These are phyloP conservation scores for Pomacea maculata DNA, from an alignment of 1,140 invertebrate species.

Conservation along the genomic window DNA sequence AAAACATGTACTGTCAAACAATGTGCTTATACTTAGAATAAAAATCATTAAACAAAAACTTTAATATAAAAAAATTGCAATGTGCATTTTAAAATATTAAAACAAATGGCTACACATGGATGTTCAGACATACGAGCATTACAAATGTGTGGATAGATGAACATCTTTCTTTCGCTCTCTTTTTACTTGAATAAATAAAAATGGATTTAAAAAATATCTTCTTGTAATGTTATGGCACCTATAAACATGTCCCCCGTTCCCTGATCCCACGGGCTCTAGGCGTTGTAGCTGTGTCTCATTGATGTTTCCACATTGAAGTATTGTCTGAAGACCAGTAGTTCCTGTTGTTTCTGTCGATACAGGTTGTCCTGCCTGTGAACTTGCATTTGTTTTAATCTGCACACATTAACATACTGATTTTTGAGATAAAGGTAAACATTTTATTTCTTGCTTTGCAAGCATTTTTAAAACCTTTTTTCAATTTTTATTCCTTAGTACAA, in stretches of 20 bases:
- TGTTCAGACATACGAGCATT: not conserved
- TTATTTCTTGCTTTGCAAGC: not conserved
- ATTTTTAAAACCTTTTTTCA: not conserved
- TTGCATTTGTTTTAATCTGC: constrained; percentile 7
- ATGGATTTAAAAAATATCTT: not conserved
- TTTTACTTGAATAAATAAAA: too few relatives aligned
- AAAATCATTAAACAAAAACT: not conserved
- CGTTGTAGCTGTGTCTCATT: constrained; percentile 51
- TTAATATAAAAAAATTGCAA: not conserved
- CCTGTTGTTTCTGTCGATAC: not conserved
- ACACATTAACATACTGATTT: not conserved
- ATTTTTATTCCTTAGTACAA: not conserved
- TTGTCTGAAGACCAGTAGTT: constrained; percentile 37
- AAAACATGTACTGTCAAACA: not conserved
- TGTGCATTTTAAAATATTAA: not conserved
- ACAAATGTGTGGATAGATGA: not conserved
- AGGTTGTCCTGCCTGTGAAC: not conserved
- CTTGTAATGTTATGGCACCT: constrained; percentile 33
- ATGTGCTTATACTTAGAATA: not conserved
- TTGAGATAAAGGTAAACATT: not conserved
- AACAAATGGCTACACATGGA: not conserved
- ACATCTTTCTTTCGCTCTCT: constrained; percentile 15
- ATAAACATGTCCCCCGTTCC: constrained; percentile 63
- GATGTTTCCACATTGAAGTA: constrained; percentile 47
- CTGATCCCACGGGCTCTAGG: constrained; percentile 54